These are phyloP conservation scores for Fistularia commersonii DNA, from an alignment of 2,797 vertebrate species.

Conservation along the genomic window DNA sequence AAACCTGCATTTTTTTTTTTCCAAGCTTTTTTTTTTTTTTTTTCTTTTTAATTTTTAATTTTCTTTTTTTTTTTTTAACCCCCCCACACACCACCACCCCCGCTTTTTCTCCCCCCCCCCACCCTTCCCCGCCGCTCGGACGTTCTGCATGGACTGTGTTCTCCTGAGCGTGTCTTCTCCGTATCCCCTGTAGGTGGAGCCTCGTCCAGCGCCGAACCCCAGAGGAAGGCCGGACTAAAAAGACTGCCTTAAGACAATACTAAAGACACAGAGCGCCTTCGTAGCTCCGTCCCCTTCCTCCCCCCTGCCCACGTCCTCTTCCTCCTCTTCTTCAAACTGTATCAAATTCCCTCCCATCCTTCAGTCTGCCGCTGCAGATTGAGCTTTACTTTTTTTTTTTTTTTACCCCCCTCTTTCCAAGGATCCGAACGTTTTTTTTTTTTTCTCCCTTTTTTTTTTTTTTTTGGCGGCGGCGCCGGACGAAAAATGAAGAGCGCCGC, in stretches of 20 bases:
- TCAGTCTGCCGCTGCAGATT: too few species aligned
- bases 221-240: constrained; percentile 74
- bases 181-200: constrained; percentile 81
- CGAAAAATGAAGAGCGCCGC: too few species aligned
- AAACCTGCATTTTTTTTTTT: constrained; percentile 40
- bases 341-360: too few species aligned
- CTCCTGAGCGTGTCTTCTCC: constrained; percentile 76
- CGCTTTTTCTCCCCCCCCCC: constrained; percentile 41
- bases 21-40: too few species aligned
- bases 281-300: too few species aligned
- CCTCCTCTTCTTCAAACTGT: too few species aligned
- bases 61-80: too few species aligned
- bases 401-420: too few species aligned
- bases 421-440: constrained; percentile 33
- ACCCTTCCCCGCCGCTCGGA: constrained; percentile 49
- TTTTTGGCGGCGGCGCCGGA: constrained; percentile 48
- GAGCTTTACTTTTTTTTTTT: too few species aligned
- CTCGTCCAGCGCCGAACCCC: constrained; percentile 69
- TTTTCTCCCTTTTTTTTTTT: constrained; percentile 23
- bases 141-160: constrained; percentile 76
- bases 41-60: too few species aligned
- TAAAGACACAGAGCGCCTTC: constrained; percentile 68
- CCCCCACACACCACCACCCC: too few species aligned
- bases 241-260: constrained; percentile 78
- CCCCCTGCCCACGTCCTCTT: too few species aligned